These are phyloP conservation scores for Platysternon megacephalum DNA, from an alignment of 2,113 vertebrate species.

Conservation along the genomic window DNA sequence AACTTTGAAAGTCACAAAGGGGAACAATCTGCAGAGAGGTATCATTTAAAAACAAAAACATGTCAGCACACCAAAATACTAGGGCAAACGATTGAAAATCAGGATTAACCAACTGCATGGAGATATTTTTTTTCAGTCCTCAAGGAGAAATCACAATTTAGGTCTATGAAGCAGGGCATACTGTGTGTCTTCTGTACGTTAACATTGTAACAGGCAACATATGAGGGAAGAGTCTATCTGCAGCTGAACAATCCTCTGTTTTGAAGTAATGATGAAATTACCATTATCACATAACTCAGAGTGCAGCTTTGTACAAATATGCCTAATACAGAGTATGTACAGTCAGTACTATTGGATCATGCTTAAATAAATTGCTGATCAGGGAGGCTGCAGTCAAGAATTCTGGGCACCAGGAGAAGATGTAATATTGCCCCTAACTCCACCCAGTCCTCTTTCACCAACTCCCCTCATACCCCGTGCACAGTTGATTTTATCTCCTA, in stretches of 20 bases:
- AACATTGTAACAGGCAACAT: no score
- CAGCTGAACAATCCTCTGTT: background rate
- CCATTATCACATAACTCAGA: background rate
- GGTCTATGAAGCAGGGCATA: no score
- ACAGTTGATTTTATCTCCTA: background rate
- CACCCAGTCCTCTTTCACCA: background rate
- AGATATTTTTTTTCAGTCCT: background rate
- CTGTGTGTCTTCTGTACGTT: background rate
- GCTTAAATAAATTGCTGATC: background rate
- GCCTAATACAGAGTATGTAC: background rate
- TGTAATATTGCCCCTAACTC: background rate
- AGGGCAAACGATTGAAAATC: no score
- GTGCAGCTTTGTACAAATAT: background rate
- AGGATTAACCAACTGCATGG: no score
- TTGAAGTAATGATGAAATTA: background rate
- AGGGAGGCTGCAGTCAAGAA: background rate
- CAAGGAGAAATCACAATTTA: background rate
- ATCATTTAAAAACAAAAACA: no score
- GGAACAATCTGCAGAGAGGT: no score
- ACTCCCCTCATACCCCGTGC: background rate
- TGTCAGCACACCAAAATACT: no score
- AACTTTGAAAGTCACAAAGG: no score
- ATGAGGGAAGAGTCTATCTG: background rate
- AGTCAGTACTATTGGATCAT: background rate
- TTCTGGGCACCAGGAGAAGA: background rate